Evolutionary conservation across 1,140 invertebrate species (phyloP).

Genomic region (Arctopsyche grandis): DNA sequence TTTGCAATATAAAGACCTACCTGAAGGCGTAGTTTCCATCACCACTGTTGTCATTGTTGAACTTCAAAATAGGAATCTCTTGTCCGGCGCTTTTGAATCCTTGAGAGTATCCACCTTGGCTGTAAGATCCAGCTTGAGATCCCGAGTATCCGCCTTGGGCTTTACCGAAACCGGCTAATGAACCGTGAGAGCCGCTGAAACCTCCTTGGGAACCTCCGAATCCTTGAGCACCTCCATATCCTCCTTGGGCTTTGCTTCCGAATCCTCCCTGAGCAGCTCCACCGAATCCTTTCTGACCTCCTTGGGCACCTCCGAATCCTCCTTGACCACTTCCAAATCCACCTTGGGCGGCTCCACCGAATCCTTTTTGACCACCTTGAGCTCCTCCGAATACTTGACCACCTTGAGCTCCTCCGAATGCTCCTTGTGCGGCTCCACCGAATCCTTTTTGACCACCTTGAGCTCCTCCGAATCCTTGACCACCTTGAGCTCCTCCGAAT

Average conservation of each 20-base stretch:
- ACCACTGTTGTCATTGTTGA: conserved; percentile 57
- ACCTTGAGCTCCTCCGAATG: conserved; percentile 14
- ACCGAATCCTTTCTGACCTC: not conserved
- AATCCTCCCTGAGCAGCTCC: not conserved
- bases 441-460: conserved; percentile 33
- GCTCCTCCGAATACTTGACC: not conserved
- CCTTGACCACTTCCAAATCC: not conserved
- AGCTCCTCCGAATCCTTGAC: not conserved
- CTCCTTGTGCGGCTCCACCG: not conserved
- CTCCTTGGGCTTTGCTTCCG: not conserved
- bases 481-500: not conserved
- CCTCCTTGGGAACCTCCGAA: not conserved
- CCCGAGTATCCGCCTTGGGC: not conserved
- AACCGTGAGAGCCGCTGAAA: not conserved
- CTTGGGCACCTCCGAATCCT: not conserved
- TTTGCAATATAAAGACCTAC: conserved; percentile 45
- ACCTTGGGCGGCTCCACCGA: not conserved
- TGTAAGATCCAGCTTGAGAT: conserved; percentile 28
- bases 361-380: conserved; percentile 6
- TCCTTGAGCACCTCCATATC: not conserved
- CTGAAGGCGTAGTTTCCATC: conserved; percentile 58
- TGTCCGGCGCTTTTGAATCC: conserved; percentile 46
- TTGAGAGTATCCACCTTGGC: conserved; percentile 24
- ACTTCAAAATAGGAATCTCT: conserved; percentile 54
- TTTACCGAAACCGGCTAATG: conserved; percentile 20